Percentiles rank a stretch among this genome's conserved stretches.
These are phyloP conservation scores for Aethina tumida DNA, from an alignment of 1,140 invertebrate genomes.

Conservation along the genomic window DNA sequence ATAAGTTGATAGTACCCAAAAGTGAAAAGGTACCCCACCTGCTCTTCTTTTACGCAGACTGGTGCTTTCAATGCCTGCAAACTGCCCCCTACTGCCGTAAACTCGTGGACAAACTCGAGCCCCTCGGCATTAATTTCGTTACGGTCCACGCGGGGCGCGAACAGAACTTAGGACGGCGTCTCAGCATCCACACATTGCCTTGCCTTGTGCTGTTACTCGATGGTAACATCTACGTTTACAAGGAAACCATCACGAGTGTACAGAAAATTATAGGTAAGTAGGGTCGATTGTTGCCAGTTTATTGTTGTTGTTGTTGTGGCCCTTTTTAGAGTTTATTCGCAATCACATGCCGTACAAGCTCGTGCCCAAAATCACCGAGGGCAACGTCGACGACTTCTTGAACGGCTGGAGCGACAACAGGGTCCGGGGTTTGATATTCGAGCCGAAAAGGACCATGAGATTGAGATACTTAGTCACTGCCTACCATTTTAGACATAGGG, in stretches of 20 bases:
- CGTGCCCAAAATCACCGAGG: slow-evolving; percentile 58
- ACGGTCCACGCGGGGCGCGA: slow-evolving; percentile 81
- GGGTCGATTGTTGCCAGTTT: neutral
- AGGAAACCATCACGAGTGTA: slow-evolving; percentile 63
- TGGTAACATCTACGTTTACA: slow-evolving; percentile 69
- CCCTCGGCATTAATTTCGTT: slow-evolving; percentile 57
- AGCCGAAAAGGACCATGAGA: slow-evolving; percentile 61
- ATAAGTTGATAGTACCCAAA: slow-evolving; percentile 75
- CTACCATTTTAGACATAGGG: slow-evolving; percentile 71
- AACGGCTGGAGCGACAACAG: slow-evolving; percentile 84
- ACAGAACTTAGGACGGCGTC: slow-evolving; percentile 56
- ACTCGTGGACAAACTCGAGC: slow-evolving; percentile 74
- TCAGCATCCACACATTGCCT: slow-evolving; percentile 72
- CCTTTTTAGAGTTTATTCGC: slow-evolving; percentile 66
- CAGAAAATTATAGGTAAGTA: slow-evolving; percentile 63
- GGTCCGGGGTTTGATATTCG: slow-evolving; percentile 82
- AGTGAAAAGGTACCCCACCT: slow-evolving; percentile 70
- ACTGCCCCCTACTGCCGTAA: slow-evolving; percentile 72
- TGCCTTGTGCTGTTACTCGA: slow-evolving; percentile 73
- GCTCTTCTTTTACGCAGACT: slow-evolving; percentile 84
- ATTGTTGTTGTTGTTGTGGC: slow-evolving; percentile 9
- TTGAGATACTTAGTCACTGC: slow-evolving; percentile 82
- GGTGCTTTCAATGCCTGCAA: slow-evolving; percentile 84
- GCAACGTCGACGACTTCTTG: slow-evolving; percentile 69
- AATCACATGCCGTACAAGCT: slow-evolving; percentile 75